Conservation (phyloP, 1,140 invertebrate genomes). For the Scaptomyza montana region DNA sequence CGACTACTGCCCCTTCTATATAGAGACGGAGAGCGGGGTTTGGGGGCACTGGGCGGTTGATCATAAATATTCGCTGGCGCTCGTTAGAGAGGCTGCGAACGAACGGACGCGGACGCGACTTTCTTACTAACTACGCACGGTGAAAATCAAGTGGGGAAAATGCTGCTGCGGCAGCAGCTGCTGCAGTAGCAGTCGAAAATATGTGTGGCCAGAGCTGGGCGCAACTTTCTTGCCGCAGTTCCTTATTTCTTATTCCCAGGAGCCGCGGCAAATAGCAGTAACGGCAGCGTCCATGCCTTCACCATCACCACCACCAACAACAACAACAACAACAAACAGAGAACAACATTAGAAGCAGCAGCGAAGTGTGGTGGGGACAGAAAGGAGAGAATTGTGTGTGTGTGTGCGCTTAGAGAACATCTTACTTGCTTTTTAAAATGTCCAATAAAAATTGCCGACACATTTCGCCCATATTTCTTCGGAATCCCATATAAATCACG, state of each 20-base stretch:
- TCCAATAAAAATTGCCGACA: conserved; percentile 84
- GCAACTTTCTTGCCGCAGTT: conserved; percentile 73
- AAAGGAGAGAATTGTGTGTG: background rate
- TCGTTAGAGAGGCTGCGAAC: conserved; percentile 75
- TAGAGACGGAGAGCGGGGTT: background rate
- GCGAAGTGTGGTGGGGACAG: background rate
- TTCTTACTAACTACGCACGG: conserved; percentile 80
- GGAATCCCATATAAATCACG: conserved; percentile 84
- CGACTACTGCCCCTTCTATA: background rate
- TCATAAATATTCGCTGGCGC: conserved; percentile 83
- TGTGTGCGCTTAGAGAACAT: conserved; percentile 58
- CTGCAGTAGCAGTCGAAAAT: conserved; percentile 61
- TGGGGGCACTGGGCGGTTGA: conserved; percentile 35
- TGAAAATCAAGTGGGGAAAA: conserved; percentile 77
- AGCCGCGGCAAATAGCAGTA: conserved; percentile 35
- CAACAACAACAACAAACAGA: conserved; percentile 43
- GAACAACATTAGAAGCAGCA: conserved; percentile 38
- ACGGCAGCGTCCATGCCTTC: conserved; percentile 15
- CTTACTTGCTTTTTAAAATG: conserved; percentile 84
- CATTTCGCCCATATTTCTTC: conserved; percentile 84
- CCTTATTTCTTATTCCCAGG: conserved; percentile 78
- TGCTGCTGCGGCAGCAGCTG: conserved; percentile 67
- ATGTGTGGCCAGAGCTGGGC: conserved; percentile 48
- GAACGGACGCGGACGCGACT: conserved; percentile 79
- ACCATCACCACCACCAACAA: conserved; percentile 40